A percentile compares a stretch with the other conserved stretches of the same genome.
These are phyloP conservation scores for Taphrorychus bicolor DNA, from an alignment of 2,888 invertebrate genomes.

Conservation along the genomic window DNA sequence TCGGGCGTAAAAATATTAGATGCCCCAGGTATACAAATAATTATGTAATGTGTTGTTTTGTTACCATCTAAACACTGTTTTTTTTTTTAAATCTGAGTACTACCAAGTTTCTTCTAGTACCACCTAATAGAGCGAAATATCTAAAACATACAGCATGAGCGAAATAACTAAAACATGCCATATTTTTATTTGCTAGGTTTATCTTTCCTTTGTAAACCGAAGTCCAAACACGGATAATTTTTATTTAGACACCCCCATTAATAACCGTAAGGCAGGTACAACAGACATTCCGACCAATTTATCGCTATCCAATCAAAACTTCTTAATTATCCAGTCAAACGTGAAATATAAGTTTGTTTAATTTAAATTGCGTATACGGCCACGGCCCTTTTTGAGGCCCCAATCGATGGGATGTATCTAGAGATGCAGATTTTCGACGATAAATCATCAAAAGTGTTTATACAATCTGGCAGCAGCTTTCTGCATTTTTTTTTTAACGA, in stretches of 20 bases:
- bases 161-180: no score
- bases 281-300: constrained; percentile 12
- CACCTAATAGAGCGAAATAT: no score
- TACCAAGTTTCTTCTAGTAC: no score
- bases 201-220: no score
- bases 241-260: not conserved
- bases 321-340: constrained; percentile 22
- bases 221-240: no score
- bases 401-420: constrained; percentile 17
- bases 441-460: constrained; percentile 28
- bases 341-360: constrained; percentile 31
- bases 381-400: constrained; percentile 18
- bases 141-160: no score
- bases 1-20: no score
- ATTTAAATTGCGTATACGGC: constrained; percentile 25
- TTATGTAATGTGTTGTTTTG: no score
- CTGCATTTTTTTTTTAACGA: constrained; percentile 9
- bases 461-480: constrained; percentile 23
- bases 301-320: constrained; percentile 21
- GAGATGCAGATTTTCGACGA: constrained; percentile 27
- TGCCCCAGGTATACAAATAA: no score
- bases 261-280: not conserved
- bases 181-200: no score
- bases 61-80: no score
- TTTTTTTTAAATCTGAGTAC: no score